Conservation (phyloP, 1,140 invertebrate species). For the Metopolophium dirhodum region DNA sequence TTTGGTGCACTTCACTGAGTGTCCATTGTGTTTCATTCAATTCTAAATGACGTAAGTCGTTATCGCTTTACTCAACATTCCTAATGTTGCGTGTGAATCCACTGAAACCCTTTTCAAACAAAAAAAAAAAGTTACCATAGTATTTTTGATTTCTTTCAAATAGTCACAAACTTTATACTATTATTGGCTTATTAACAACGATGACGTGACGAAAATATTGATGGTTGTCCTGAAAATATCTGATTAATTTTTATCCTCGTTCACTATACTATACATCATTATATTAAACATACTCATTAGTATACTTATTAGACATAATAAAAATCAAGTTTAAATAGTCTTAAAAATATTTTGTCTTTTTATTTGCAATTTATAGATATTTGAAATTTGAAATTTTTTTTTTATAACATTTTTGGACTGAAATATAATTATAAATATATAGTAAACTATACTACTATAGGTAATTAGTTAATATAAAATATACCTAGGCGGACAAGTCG, state of each 20-base stretch:
- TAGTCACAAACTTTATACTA: not conserved
- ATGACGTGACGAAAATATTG: not conserved
- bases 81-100: not conserved
- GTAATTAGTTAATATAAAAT: not conserved
- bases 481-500: not conserved
- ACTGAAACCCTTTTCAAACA: not conserved
- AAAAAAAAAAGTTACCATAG: not conserved
- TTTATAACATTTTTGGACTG: too few relatives aligned
- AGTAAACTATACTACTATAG: not conserved
- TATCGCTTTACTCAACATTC: not conserved
- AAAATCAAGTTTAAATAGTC: too few relatives aligned
- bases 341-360: not conserved
- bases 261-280: not conserved
- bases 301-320: not conserved
- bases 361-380: not conserved
- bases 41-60: constrained; percentile 12
- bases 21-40: constrained; percentile 16
- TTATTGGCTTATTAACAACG: not conserved
- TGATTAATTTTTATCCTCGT: not conserved
- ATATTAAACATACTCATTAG: not conserved
- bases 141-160: not conserved
- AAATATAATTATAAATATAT: not conserved
- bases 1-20: not conserved
- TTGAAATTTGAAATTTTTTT: not conserved
- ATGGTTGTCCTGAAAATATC: not conserved